Base-by-base conservation (phyloP, 2,113 vertebrate genomes). In the Eolophus roseicapilla region DNA sequence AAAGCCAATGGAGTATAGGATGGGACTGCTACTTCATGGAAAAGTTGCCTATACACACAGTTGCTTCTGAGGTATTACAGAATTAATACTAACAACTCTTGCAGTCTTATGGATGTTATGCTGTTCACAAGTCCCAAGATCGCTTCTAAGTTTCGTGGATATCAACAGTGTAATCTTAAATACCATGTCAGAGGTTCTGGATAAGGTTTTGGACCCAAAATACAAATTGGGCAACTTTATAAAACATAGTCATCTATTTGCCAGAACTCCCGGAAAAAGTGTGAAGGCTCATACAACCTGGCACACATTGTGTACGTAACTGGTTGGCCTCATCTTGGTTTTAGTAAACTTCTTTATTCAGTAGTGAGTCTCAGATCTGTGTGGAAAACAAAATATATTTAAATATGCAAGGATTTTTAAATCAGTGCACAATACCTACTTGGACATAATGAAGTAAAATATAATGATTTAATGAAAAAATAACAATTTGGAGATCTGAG, bases 321-420 rank as follows among this genome's bases (percentile, higher is more conserved):
- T 62, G 9, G 1, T 52, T 44, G 16, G 4, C 14, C 5, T 20
- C 4, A 31, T 15, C 12, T 49, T 53, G 1, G 50, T 67, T 92
- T 47, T 43, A 68, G 13, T 53, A 46, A 87, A 63, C 10, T n/a
- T 70, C 10, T 23, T 4, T 52, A 52, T 55, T 85, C 23, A 49
- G 8, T 49, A 49, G 3, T 35, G 11, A 59, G 4, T 69, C 37
- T 71, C 18, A 13, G 29, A 88, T 47, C 5, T 18, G 16, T 7
- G 12, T 23, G 24, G n/a, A 65, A 86, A 92, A 47, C 1, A 23
- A 62, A 53, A 17, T 18, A 31, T 13, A 19, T 41, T 53, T 43
- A 0, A 11, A 77, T 80, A 60, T 10, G 2, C 1, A 43, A 50
- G 13, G 0, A 1, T 1, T 25, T 59, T 76, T 84, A n/a, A 10